Evolutionary conservation across 2,888 invertebrate genomes (phyloP).

Genomic region (Sipunculus nudus): DNA sequence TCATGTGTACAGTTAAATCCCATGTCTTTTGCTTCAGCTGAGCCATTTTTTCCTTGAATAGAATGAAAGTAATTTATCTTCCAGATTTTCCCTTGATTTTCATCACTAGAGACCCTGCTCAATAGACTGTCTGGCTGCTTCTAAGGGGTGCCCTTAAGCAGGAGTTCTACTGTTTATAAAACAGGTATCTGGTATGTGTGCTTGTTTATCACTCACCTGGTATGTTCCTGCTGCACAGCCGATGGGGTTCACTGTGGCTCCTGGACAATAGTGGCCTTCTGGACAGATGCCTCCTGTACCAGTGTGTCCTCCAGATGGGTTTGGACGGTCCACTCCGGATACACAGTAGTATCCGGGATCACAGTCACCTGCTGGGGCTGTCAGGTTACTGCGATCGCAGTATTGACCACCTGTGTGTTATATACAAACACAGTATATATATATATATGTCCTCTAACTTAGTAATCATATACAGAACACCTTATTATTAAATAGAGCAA

Average conservation of each 20-base stretch:
- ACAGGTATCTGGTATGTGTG: too few species aligned
- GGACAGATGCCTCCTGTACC: constrained; percentile 63
- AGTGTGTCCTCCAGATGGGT: constrained; percentile 56
- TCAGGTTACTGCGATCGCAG: constrained; percentile 51
- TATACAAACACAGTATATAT: too few species aligned
- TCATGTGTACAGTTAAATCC: too few species aligned
- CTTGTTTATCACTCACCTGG: constrained; percentile 53
- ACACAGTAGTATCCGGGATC: constrained; percentile 59
- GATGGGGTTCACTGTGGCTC: constrained; percentile 47
- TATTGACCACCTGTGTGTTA: constrained; percentile 39
- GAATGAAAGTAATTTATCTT: too few species aligned
- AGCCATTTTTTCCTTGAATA: too few species aligned
- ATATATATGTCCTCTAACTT: too few species aligned
- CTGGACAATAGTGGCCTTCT: constrained; percentile 54
- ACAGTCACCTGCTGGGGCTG: constrained; percentile 53
- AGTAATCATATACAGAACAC: constrained; percentile 49
- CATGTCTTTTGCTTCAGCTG: too few species aligned
- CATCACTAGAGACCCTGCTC: too few species aligned
- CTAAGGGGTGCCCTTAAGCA: too few species aligned
- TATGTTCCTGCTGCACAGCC: constrained; percentile 59
- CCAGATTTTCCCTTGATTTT: too few species aligned
- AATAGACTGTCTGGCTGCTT: too few species aligned
- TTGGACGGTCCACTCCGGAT: constrained; percentile 52
- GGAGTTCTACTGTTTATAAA: too few species aligned
- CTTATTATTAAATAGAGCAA: constrained; percentile 47